Evolutionary conservation across 2,888 invertebrate species (phyloP).

Genomic region (Schizaphis graminum): DNA sequence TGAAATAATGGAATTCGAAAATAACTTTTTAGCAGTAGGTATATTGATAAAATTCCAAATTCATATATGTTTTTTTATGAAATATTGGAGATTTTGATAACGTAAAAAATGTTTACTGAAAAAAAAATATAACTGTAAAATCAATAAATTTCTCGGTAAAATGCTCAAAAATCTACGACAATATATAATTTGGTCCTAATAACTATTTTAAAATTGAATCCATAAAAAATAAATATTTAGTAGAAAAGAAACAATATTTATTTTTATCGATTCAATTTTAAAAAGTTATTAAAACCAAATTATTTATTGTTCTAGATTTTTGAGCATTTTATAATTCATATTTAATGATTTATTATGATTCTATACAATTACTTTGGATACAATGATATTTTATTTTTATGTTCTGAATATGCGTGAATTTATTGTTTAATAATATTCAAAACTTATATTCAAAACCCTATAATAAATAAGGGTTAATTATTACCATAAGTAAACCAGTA

Average conservation of each 20-base stretch:
- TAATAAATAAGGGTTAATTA: not conserved
- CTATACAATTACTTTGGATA: not conserved
- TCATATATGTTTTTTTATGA: not conserved
- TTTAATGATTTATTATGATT: not conserved
- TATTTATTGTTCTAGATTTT: too few species aligned
- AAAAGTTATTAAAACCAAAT: too few species aligned
- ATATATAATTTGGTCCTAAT: not conserved
- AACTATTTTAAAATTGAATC: not conserved
- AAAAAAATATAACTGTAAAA: not conserved
- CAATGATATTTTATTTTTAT: not conserved
- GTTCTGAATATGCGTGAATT: not conserved
- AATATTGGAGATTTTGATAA: not conserved
- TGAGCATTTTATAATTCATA: not conserved
- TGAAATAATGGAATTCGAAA: not conserved
- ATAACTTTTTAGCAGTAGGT: not conserved
- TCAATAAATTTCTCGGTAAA: not conserved
- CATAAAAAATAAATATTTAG: not conserved
- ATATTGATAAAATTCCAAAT: not conserved
- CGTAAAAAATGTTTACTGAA: not conserved
- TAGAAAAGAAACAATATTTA: not conserved
- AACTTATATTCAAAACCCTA: not conserved
- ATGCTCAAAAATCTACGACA: not conserved
- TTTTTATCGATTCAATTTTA: too few species aligned
- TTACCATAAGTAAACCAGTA: not conserved
- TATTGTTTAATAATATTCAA: not conserved